phyloP scores from a whole-genome alignment of 2,888 invertebrate species.

The Nephrocerus scutellatus region DNA sequence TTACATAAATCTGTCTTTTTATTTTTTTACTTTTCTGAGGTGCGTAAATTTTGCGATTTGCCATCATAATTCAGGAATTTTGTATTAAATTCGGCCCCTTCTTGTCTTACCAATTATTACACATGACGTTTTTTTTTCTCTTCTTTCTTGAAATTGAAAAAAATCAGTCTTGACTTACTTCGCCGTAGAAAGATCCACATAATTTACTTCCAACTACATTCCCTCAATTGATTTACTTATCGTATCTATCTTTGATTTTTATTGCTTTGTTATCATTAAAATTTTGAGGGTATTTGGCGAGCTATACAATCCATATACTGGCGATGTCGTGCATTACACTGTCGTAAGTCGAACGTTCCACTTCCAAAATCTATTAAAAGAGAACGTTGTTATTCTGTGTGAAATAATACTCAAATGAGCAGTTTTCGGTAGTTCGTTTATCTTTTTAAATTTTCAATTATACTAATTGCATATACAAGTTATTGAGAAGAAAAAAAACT shows the following conservation, averaged over 20 bases:
- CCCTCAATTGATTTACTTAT: no score
- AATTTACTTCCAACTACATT: no score
- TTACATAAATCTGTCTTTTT: conserved; percentile 12
- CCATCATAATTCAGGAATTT: no score
- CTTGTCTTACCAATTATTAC: no score
- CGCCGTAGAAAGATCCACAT: no score
- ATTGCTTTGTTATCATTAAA: conserved; percentile 21
- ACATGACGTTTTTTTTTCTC: no score
- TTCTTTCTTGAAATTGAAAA: no score
- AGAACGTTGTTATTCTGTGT: no score
- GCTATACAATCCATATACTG: conserved; percentile 46
- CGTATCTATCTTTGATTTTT: no score
- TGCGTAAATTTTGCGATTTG: conserved; percentile 19
- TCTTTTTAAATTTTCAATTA: conserved; percentile 13
- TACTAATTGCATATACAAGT: no score
- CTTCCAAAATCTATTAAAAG: neutral
- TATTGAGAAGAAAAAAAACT: no score
- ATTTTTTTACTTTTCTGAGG: conserved; percentile 8
- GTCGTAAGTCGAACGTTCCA: conserved; percentile 42
- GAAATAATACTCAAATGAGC: conserved; percentile 18
- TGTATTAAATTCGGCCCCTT: no score
- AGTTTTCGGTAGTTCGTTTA: conserved; percentile 13
- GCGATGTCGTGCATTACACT: conserved; percentile 46
- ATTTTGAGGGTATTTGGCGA: conserved; percentile 47
- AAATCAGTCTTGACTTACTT: conserved; percentile 10